These are phyloP conservation scores for Pristionchus exspectatus DNA, from an alignment of 2,888 invertebrate genomes.

Conservation along the genomic window DNA sequence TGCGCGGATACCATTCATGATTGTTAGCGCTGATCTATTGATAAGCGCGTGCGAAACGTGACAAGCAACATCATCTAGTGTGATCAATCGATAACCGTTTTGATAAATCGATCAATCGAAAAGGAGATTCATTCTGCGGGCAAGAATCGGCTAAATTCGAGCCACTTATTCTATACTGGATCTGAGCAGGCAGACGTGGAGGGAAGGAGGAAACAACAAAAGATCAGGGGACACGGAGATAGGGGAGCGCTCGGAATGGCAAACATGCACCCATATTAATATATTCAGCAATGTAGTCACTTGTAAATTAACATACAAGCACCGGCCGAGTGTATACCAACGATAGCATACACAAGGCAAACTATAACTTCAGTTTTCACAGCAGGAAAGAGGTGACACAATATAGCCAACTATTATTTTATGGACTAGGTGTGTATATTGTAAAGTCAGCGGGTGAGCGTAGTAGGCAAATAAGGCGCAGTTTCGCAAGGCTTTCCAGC, in stretches of 20 bases:
- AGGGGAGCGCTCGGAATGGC: neutral
- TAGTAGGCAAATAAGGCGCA: neutral
- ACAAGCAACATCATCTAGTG: neutral
- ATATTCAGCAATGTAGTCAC: neutral
- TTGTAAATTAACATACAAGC: neutral
- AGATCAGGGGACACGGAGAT: neutral
- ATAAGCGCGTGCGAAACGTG: slow-evolving; percentile 15
- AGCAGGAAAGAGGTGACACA: no score
- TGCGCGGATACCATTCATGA: neutral
- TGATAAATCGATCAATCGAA: neutral
- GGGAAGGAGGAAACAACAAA: neutral
- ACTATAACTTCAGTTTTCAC: no score
- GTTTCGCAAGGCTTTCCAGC: slow-evolving; percentile 33
- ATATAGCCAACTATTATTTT: neutral
- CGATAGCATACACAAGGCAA: neutral
- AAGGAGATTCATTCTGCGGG: neutral
- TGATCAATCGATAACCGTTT: neutral
- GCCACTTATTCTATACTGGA: slow-evolving; percentile 47
- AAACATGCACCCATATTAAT: neutral
- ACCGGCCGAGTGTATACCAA: neutral
- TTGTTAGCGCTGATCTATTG: neutral
- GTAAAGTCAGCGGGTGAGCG: neutral
- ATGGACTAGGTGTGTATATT: neutral
- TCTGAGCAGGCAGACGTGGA: neutral
- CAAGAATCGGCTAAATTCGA: neutral